These are phyloP conservation scores for Phoebastria nigripes DNA, from an alignment of 2,797 vertebrate genomes.

Conservation along the genomic window DNA sequence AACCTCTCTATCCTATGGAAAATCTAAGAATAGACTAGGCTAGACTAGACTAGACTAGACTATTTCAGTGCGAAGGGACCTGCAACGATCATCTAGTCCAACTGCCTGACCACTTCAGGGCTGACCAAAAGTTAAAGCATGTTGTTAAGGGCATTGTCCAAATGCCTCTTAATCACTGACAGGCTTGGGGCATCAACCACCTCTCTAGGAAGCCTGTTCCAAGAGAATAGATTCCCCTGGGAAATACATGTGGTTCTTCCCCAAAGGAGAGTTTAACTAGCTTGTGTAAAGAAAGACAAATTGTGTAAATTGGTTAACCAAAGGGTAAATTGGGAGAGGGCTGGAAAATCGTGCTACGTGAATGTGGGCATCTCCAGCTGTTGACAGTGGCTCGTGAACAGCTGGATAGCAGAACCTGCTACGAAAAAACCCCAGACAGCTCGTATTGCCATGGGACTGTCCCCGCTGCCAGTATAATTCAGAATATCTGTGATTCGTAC, in stretches of 20 bases:
- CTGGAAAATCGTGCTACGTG: not conserved
- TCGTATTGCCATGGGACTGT: rapidly evolving
- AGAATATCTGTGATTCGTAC: not conserved
- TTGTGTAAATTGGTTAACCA: not conserved
- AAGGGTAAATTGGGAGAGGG: not conserved
- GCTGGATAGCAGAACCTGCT: not conserved
- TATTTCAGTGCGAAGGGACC: not conserved
- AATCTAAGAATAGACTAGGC: not conserved
- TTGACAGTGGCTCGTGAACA: not conserved
- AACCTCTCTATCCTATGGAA: not conserved
- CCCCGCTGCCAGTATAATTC: not conserved
- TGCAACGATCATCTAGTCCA: not conserved
- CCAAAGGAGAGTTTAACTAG: not conserved
- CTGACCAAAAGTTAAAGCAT: not conserved
- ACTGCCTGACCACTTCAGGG: not conserved
- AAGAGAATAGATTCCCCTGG: not conserved
- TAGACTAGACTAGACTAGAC: not conserved
- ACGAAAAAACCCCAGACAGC: not conserved
- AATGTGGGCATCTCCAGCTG: not conserved
- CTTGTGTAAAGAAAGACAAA: not conserved
- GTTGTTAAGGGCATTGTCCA: not conserved
- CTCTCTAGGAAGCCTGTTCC: not conserved
- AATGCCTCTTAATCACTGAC: not conserved
- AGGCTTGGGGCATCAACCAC: not conserved
- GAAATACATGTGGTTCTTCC: not conserved